A percentile compares a stretch with the other conserved stretches of the same genome.
Conservation (phyloP, 2,797 vertebrate species). For the Microctenopoma stevenorrisi region DNA sequence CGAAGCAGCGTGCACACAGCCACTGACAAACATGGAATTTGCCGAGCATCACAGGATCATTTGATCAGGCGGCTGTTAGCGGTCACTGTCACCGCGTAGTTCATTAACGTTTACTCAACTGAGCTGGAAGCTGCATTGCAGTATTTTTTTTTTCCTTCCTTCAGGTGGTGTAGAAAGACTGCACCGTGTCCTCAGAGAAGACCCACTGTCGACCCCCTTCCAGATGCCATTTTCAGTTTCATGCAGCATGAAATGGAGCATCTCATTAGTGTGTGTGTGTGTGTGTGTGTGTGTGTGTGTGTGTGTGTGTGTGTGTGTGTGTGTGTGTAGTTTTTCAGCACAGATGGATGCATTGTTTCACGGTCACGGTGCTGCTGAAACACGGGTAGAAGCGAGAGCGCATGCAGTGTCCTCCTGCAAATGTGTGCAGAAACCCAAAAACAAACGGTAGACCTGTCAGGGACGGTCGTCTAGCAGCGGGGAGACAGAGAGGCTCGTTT, state of each 20-base stretch:
- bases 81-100: constrained; percentile 51
- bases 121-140: constrained; percentile 71
- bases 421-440: constrained; percentile 4
- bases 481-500: constrained; percentile 51
- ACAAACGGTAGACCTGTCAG: background rate
- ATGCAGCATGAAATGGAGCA: constrained; percentile 61
- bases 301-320: constrained; percentile 8
- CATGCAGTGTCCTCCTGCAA: constrained; percentile 5
- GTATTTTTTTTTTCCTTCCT: constrained; percentile 43
- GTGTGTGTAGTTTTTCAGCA: background rate
- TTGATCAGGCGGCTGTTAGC: constrained; percentile 46
- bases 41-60: constrained; percentile 26
- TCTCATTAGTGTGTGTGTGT: constrained; percentile 50
- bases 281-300: background rate
- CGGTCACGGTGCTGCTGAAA: constrained; percentile 2
- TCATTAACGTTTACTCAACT: constrained; percentile 28
- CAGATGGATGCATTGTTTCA: constrained; percentile 13
- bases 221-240: constrained; percentile 69
- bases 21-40: constrained; percentile 52
- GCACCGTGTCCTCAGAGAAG: constrained; percentile 60
- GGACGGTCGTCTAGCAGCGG: constrained; percentile 6
- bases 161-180: constrained; percentile 47
- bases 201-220: constrained; percentile 65
- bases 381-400: constrained; percentile 4
- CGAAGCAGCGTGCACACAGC: constrained; percentile 42